Evolutionary conservation across 2,113 vertebrate species (phyloP).

Genomic region (Crotophaga sulcirostris): DNA sequence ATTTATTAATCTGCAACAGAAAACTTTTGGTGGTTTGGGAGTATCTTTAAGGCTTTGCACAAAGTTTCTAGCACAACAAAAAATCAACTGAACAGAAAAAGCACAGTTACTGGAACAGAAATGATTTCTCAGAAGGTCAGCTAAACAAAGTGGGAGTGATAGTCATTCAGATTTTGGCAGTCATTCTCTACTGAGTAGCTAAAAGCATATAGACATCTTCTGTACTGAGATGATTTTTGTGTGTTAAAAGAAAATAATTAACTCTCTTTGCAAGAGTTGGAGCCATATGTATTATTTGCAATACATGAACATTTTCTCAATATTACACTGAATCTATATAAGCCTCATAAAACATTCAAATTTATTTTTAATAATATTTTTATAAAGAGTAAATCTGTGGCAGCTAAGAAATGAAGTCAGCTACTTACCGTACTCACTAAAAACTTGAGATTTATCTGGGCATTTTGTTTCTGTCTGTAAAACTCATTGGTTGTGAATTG

Average conservation of each 20-base stretch:
- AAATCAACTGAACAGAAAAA: not conserved
- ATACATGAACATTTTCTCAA: not conserved
- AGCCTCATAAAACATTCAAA: not conserved
- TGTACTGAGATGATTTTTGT: not conserved
- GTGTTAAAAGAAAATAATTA: not conserved
- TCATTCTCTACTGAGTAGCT: not conserved
- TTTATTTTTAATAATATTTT: not conserved
- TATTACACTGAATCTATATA: not conserved
- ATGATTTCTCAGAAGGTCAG: not conserved
- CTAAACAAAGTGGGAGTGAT: not conserved
- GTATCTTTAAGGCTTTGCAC: not conserved
- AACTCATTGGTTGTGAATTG: slow-evolving; percentile 14
- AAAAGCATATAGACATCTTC: not conserved
- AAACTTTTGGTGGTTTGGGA: not conserved
- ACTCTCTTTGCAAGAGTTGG: not conserved
- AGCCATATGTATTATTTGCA: not conserved
- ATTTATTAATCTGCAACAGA: not conserved
- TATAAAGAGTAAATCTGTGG: not conserved
- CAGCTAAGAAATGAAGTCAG: not conserved
- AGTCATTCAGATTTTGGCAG: not conserved
- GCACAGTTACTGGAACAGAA: not conserved
- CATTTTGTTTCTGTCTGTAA: not conserved
- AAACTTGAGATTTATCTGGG: not conserved
- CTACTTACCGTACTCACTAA: not conserved
- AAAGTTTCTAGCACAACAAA: not conserved